Base-by-base conservation (phyloP, 1,140 invertebrate genomes). In the Drosophila biarmipes region DNA sequence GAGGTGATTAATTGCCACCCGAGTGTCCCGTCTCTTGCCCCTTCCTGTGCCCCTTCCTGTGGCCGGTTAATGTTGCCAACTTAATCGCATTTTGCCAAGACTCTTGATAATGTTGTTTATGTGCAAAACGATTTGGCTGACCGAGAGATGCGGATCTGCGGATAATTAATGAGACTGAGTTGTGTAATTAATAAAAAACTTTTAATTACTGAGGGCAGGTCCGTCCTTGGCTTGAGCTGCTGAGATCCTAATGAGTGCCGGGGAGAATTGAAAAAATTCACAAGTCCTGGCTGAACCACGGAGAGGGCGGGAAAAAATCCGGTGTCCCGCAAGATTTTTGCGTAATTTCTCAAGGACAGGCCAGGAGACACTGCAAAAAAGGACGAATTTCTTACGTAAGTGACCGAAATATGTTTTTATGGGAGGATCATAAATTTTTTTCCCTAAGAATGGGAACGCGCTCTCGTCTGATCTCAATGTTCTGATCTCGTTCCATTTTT, bases 381-480 rank as follows among this genome's bases (percentile, higher is more conserved):
- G 71, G 72, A 58, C 72, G 61, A 73, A 89, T 62, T 90, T 89
- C 85, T 89, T 89, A 87, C 82, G 82, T 87, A 87, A 86, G 81
- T 76, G 61, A 24, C 52, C 73, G 57, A 55, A 73, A 59, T 67
- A 68, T 46, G 58, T 78, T 87, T 87, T 87, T 87, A 87, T 77
- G 84, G 56, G 59, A 42, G 63, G 34, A 59, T 84, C 84, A 84
- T 87, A 87, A 89, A 87, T 67, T 74, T 78, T 78, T 86, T 81
- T 74, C 66, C 66, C 10, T 45, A 42, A 89, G 84, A 89, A 89
- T 89, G 77, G 78, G 68, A 89, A 77, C 79, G 76, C 84, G 84
- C 73, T 89, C 84, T 89, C 85, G 84, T 89, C 85, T 89, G 85
- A 90, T 89, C 84, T 89, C 85, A 53, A 89, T 89, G 84, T 89